phyloP scores from a whole-genome alignment of 1,140 invertebrate species.

The Pararge aegeria region DNA sequence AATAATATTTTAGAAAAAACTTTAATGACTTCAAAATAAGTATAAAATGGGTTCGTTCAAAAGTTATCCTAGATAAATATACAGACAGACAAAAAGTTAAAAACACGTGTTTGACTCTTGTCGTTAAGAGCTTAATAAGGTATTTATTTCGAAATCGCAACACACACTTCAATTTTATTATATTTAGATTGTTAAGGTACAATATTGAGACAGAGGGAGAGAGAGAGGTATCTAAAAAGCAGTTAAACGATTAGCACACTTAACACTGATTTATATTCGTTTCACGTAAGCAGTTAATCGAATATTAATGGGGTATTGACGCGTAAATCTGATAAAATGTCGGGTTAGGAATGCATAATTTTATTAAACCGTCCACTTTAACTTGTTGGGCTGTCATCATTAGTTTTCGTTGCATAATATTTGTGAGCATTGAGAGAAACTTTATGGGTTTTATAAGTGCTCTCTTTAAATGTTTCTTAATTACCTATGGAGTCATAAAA shows the following conservation, averaged over 20 bases:
- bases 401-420: conserved; percentile 11
- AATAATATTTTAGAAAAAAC: too few species aligned
- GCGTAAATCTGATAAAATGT: conserved; percentile 23
- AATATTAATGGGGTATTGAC: conserved; percentile 18
- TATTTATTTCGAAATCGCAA: too few species aligned
- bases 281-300: conserved; percentile 12
- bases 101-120: too few species aligned
- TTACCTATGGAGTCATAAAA: background rate
- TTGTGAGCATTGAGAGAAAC: background rate
- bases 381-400: conserved; percentile 13
- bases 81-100: too few species aligned
- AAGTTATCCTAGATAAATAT: too few species aligned
- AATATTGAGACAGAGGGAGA: background rate
- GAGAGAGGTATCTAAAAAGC: background rate
- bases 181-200: background rate
- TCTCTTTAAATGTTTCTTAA: background rate
- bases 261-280: conserved; percentile 25
- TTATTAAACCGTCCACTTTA: conserved; percentile 18
- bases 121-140: too few species aligned
- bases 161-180: too few species aligned
- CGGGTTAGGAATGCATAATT: conserved; percentile 17
- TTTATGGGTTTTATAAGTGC: background rate
- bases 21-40: too few species aligned
- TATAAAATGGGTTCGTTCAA: too few species aligned
- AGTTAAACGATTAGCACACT: conserved; percentile 20